Evolutionary conservation across 2,113 vertebrate species (phyloP), one percentile per base, ranked within the genome.

Genomic region (Microcebus griseorufus): DNA sequence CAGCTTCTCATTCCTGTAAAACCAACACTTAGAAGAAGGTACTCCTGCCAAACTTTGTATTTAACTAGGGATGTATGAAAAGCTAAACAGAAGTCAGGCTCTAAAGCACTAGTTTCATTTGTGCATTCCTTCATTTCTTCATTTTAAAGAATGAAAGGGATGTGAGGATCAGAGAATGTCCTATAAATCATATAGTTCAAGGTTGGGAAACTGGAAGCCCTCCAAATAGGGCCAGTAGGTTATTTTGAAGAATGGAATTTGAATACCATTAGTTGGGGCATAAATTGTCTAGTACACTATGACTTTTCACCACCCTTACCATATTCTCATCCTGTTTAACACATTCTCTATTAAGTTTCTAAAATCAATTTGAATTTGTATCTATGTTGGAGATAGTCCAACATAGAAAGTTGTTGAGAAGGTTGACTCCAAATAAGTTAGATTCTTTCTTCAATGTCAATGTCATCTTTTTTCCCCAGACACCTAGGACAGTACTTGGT

Each of bases 191-290:
- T 37, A 1, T 23, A 58, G 17, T 48, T 94, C 67, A 55, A 67
- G 37, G 11, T 22, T 75, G 39, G 73, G 37, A 48, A 65, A 65
- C 13, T 39, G 32, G 29, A 64, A 51, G 6, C 18, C 9, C 9
- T 53, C 11, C 53, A n/a, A 5, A 64, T 20, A 25, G 1, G n/a
- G 8, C 67, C 12, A 22, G 1, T 51, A 7, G 22, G 10, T 51
- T 91, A 70, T 45, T 91, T 85, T n/a, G 13, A 45, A 86, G 95
- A 80, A 9, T 72, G 29, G 17, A 82, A 82, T 39, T 73, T 72
- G 34, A 75, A 29, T 90, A 27, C 6, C 13, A 10, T 20, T 25
- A 32, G 32, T 4, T 42, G 45, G 20, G 9, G 7, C 45, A 4
- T 45, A 81, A 45, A 2, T 60, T 39, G 13, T 45, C 32, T 14